phyloP scores from a whole-genome alignment of 2,113 vertebrate species.

The Brachypteracias leptosomus region DNA sequence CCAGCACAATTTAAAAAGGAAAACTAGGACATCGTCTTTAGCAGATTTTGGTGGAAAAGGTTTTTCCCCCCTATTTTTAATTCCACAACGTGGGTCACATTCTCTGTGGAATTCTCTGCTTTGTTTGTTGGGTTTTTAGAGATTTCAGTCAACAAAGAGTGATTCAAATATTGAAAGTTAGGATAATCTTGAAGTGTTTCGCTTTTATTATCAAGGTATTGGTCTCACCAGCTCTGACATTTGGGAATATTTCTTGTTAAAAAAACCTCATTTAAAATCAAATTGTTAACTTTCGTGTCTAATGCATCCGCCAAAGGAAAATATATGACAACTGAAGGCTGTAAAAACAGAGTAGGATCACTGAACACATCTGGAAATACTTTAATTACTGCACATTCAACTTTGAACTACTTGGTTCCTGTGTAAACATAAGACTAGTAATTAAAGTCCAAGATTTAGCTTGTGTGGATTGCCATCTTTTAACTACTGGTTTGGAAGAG shows the following conservation, averaged over 20 bases:
- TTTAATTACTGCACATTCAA: slow-evolving; percentile 33
- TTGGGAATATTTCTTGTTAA: not conserved
- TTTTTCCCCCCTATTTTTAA: not conserved
- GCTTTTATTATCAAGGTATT: slow-evolving; percentile 13
- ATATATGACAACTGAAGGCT: slow-evolving; percentile 16
- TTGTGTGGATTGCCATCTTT: not conserved
- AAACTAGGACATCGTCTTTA: not conserved
- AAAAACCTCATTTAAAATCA: not conserved
- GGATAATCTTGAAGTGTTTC: slow-evolving; percentile 43
- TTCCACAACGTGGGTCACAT: not conserved
- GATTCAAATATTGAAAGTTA: not conserved
- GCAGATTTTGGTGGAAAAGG: not conserved
- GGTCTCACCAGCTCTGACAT: not conserved
- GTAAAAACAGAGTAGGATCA: slow-evolving; percentile 47
- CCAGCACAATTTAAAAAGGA: not conserved
- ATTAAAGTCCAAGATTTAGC: slow-evolving; percentile 25
- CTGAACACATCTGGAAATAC: slow-evolving; percentile 55
- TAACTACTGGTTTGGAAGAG: slow-evolving; percentile 26
- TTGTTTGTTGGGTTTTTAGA: not conserved
- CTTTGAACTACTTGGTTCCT: slow-evolving; percentile 43
- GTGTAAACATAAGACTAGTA: slow-evolving; percentile 29
- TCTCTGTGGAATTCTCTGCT: not conserved
- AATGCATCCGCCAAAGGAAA: not conserved
- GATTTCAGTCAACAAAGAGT: not conserved
- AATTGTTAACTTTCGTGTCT: not conserved